These are phyloP conservation scores for Reticulitermes speratus DNA, from an alignment of 1,140 invertebrate genomes.

Conservation along the genomic window DNA sequence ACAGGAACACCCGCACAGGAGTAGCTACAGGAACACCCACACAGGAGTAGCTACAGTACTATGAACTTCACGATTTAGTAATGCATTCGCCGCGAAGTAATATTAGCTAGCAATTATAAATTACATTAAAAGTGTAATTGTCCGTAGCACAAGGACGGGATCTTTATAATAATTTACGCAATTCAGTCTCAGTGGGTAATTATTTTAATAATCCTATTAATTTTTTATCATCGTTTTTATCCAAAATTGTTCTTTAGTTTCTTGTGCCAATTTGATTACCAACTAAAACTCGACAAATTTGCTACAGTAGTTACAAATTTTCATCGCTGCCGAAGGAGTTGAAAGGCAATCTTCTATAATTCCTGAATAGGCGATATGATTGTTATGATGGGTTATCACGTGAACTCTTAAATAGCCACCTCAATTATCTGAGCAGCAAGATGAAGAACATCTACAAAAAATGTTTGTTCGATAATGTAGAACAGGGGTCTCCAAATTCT, in stretches of 20 bases:
- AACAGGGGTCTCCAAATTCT: background rate
- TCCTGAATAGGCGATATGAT: slow-evolving; percentile 30
- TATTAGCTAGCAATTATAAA: background rate
- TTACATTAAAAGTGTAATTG: background rate
- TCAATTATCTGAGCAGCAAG: slow-evolving; percentile 17
- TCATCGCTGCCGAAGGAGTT: slow-evolving; percentile 29
- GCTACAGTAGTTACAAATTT: slow-evolving; percentile 32
- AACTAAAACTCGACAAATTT: slow-evolving; percentile 28
- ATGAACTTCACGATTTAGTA: background rate
- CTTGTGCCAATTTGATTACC: slow-evolving; percentile 26
- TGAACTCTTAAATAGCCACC: slow-evolving; percentile 24
- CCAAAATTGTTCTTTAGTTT: slow-evolving; percentile 4
- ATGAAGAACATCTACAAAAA: too few relatives aligned
- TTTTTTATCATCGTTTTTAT: slow-evolving; percentile 3
- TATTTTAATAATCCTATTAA: slow-evolving; percentile 32
- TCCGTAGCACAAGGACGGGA: background rate
- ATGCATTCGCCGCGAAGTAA: background rate
- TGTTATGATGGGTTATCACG: slow-evolving; percentile 33
- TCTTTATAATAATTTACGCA: too few relatives aligned
- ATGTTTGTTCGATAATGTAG: background rate
- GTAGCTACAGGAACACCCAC: too few relatives aligned
- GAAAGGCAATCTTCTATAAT: slow-evolving; percentile 29
- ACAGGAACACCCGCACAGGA: too few relatives aligned
- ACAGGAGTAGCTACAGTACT: background rate
- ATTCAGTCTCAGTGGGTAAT: background rate